phyloP scores from a whole-genome alignment of 2,888 invertebrate species.

The Steinernema hermaphroditum region DNA sequence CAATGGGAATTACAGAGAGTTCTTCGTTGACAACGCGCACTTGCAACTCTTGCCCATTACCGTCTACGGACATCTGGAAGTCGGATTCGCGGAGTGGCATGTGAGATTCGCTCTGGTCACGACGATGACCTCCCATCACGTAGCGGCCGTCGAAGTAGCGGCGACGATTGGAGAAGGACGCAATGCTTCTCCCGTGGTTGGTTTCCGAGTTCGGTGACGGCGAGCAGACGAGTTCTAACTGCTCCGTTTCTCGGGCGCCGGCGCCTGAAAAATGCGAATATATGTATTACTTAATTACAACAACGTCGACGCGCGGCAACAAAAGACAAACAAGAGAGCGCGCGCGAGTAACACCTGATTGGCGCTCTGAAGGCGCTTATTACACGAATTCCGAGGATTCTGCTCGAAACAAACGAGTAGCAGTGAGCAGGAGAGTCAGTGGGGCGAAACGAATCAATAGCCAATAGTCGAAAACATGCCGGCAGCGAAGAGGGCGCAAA shows the following conservation, averaged over 20 bases:
- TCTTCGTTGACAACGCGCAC: conserved; percentile 24
- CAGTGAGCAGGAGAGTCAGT: not conserved
- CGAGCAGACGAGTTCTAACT: conserved; percentile 1
- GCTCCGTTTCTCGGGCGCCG: conserved; percentile 1
- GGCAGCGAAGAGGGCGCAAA: conserved; percentile 18
- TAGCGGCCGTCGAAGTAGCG: not conserved
- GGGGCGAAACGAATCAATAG: conserved; percentile 21
- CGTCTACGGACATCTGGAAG: conserved; percentile 35
- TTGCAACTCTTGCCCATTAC: conserved; percentile 33
- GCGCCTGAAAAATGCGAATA: conserved; percentile 4
- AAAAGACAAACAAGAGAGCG: not conserved
- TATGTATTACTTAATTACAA: not conserved
- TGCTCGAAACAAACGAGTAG: not conserved
- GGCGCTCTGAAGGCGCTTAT: not conserved
- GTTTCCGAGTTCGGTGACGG: not conserved
- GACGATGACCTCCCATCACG: conserved; percentile 52
- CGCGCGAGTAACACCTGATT: not conserved
- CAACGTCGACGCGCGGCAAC: not conserved
- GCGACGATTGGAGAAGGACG: not conserved
- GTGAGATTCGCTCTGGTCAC: conserved; percentile 54
- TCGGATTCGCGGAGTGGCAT: conserved; percentile 51
- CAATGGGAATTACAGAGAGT: not conserved
- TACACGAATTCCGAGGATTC: not conserved
- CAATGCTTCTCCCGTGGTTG: not conserved
- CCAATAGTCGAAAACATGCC: conserved; percentile 16